Evolutionary conservation across 2,797 vertebrate species (phyloP), one percentile per base, ranked within the genome.

Genomic region (Hybognathus amarus): DNA sequence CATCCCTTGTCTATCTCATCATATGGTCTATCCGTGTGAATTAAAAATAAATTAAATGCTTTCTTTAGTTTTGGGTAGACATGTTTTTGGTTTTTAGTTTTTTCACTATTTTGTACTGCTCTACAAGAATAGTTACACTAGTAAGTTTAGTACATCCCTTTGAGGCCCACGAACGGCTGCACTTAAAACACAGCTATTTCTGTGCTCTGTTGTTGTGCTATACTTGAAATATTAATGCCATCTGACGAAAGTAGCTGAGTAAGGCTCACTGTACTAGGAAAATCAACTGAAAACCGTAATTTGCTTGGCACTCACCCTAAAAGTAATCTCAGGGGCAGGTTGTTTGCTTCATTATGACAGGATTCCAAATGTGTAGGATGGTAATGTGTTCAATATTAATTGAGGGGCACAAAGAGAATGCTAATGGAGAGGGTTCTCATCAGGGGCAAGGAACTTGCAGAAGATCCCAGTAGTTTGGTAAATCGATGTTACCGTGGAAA

Each of bases 401-500:
- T 15, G n/a, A 80, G 27, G 45, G 36, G 45, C 15, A 52, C 12
- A 54, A 71, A 67, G 27, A 45, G 33, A 86, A 77, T 75, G 61
- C 27, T 52, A 74, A 64, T 42, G 47, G 13, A 40, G 47, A 56
- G 63, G 54, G 24, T 67, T 68, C 40, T 78, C 59, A 81, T 61
- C 73, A 64, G 45, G 17, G 27, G 52, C 71, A 63, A 27, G 5
- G 54, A 68, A 76, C 47, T 63, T 12, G 36, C 80, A 64, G 80
- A 45, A 80, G 54, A 71, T 76, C 42, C 66, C 42, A 66, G 54
- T 67, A 73, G 82, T 79, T 82, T 64, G 61, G 67, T 64, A 75
- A 79, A 80, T 75, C 63, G n/a, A n/a, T 83, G 68, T 64, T 68
- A 40, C 75, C 56, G 42, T 69, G 81, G 50, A 56, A 80, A 83